Base-by-base conservation (phyloP, 2,888 invertebrate species). In the Cephus pygmeus region DNA sequence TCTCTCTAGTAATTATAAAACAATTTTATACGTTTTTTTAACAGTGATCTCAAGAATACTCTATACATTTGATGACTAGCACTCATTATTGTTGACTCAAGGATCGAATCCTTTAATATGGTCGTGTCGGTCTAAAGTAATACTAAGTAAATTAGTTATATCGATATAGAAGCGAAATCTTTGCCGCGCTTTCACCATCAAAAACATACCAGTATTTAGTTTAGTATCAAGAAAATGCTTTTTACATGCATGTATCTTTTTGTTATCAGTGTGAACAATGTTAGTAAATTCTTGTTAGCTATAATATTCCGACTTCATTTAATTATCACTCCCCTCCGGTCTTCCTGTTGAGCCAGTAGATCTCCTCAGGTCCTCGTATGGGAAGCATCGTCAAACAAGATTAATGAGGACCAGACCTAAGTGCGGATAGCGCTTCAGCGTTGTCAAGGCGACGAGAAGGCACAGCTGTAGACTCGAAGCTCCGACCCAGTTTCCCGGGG, bases 401-500 rank as follows among this genome's bases (percentile, higher is more conserved):
- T 6, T 9, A 3, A 9, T 56, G 56, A 56, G 56, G 23, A 56
- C 56, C 56, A 56, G 15, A 56, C 1, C 56, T 23, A 56, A 56
- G 56, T 56, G 23, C 56, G 9, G 56, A 56, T 56, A 23, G 56
- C 6, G 56, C 23, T 56, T 56, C 23, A 34, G 34, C 56, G 56
- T 9, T 15, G 56, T 23, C 56, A 23, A 23, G 56, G 23, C 9
- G 9, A 23, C 23, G 9, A 23, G 9, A 23, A 23, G 23, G 2
- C 23, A 56, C 56, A 56, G 56, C 56, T 56, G 56, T 56, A 56
- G 56, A 6, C 15, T 23, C 36, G 56, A 36, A 73, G 73, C 31
- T 76, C 33, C 30, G 76, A 56, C 76, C 76, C 34, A 76, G 36
- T 76, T 76, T 33, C 73, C 73, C 76, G 69, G 34, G 33, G 31